Evolutionary conservation across 2,113 vertebrate species (phyloP), one percentile per base, ranked within the genome.

Genomic region (Sus scrofa): DNA sequence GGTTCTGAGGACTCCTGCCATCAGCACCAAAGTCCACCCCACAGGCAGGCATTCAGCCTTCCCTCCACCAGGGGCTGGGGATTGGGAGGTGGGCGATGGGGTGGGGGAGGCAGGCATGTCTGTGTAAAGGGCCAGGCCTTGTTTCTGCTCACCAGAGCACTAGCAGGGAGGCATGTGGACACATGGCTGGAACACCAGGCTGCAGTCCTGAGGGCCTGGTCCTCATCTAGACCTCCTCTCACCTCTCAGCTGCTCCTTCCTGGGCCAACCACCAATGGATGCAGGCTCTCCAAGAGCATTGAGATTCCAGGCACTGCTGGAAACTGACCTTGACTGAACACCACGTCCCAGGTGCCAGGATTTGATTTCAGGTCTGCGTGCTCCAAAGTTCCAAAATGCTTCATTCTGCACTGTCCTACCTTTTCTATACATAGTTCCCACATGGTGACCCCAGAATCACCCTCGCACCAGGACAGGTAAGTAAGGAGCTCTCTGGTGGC

Each of bases 1-100:
- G 65, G 94, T 94, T 97, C 89, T 85, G 97, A 96, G 97, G 97
- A 95, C 91, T 94, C 65, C 81, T 12, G 9, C 37, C 15, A 27
- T 84, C 30, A n/a, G 24, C 75, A 79, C 24, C 73, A 74, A 78
- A 78, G 56, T 54, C 26, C 15, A 4, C 26, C 11, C 0, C 68
- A 26, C 1, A 56, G 68, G 39, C 34, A 22, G 30, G 32, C 44
- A 16, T 44, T 50, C 30, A 19, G 78, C 44, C n/a, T 65, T 13
- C 27, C 56, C 37, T 37, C 63, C 34, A 6, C 19, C 7, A 30
- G 18, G 34, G 22, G 34, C 44, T 44, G 44, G 44, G 44, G 44
- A 44, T 44, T 44, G 44, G 44, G 44, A 8, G 44, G 44, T 8
- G 44, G 44, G 44, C 44, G 44, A 44, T 44, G 44, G 8, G 44